A percentile compares a stretch with the other conserved stretches of the same genome.
These are phyloP conservation scores for Lepidotrigona ventralis DNA, from an alignment of 1,140 invertebrate species.

Conservation along the genomic window DNA sequence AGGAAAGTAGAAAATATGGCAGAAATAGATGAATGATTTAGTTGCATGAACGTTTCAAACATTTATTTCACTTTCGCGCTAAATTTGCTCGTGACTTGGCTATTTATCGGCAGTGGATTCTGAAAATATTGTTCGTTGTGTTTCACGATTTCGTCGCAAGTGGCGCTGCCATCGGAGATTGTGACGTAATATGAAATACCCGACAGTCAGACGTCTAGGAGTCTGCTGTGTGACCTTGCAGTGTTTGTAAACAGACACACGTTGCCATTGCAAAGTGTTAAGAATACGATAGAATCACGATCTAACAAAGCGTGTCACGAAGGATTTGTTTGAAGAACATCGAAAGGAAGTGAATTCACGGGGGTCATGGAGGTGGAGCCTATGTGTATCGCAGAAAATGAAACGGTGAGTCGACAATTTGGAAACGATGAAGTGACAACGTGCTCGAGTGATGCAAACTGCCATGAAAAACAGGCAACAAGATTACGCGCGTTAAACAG, in stretches of 20 bases:
- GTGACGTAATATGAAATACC: slow-evolving; percentile 70
- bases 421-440: slow-evolving; percentile 51
- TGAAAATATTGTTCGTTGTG: neutral
- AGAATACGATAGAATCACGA: slow-evolving; percentile 46
- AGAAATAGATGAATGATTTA: neutral
- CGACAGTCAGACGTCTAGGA: slow-evolving; percentile 60
- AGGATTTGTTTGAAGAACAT: neutral
- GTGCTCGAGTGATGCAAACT: slow-evolving; percentile 65
- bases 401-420: slow-evolving; percentile 72
- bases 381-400: slow-evolving; percentile 74
- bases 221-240: slow-evolving; percentile 77
- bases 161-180: slow-evolving; percentile 47
- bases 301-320: slow-evolving; percentile 30
- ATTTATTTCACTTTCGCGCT: no score
- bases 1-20: neutral
- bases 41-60: neutral
- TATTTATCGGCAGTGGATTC: neutral
- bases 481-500: slow-evolving; percentile 44
- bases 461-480: slow-evolving; percentile 48
- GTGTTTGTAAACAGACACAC: slow-evolving; percentile 80
- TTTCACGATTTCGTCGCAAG: neutral
- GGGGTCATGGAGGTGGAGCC: slow-evolving; percentile 73
- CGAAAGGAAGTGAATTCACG: neutral
- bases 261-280: slow-evolving; percentile 68
- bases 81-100: neutral